Percentiles rank a stretch among this genome's conserved stretches.
phyloP scores from a whole-genome alignment of 2,888 invertebrate species.

The Melieria omissa region DNA sequence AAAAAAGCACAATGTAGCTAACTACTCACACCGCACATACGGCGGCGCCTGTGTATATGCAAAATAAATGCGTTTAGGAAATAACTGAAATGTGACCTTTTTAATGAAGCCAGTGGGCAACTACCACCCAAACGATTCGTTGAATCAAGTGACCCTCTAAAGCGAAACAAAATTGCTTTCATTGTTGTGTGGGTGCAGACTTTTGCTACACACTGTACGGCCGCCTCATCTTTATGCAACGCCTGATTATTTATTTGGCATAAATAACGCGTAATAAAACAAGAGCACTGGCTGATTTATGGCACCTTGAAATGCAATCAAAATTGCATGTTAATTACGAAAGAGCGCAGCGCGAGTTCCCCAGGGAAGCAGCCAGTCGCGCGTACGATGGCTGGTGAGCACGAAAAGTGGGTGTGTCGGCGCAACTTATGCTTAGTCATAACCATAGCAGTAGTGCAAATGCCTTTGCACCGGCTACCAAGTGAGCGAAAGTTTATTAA shows the following conservation, averaged over 20 bases:
- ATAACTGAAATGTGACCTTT: conserved; percentile 52
- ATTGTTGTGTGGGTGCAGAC: too few species aligned
- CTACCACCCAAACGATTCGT: not conserved
- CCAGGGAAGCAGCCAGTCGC: not conserved
- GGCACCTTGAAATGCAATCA: conserved; percentile 54
- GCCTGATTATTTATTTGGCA: conserved; percentile 31
- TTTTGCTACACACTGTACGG: too few species aligned
- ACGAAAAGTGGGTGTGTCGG: too few species aligned
- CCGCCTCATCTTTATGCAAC: not conserved
- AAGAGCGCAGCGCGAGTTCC: not conserved
- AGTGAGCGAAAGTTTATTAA: too few species aligned
- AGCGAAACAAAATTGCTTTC: not conserved
- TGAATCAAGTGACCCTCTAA: not conserved
- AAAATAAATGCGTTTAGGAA: conserved; percentile 54
- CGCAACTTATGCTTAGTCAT: too few species aligned
- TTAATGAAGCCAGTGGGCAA: conserved; percentile 39
- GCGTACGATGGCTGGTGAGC: too few species aligned
- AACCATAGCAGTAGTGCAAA: too few species aligned
- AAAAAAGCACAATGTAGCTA: conserved; percentile 7
- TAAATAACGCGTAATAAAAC: conserved; percentile 37
- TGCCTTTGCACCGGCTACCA: too few species aligned
- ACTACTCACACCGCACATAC: not conserved
- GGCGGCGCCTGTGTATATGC: conserved; percentile 35
- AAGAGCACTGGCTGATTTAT: conserved; percentile 53
- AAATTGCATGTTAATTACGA: conserved; percentile 57